Evolutionary conservation across 2,797 vertebrate genomes (phyloP).

Genomic region (Galagoides demidoff): DNA sequence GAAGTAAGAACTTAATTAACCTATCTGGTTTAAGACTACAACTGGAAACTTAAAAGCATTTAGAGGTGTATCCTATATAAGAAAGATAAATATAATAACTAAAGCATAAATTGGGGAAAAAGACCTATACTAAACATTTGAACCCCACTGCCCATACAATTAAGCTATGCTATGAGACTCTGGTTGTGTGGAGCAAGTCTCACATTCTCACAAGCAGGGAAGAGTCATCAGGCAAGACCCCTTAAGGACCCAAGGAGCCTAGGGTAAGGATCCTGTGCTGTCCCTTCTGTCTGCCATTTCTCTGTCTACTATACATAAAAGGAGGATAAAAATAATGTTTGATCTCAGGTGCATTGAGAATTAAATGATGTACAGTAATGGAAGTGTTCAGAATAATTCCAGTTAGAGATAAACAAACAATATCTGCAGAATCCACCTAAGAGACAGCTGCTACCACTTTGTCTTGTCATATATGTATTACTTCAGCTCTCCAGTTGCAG

Average conservation of each 20-base stretch:
- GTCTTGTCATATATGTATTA: background rate
- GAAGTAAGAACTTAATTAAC: background rate
- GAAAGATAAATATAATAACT: background rate
- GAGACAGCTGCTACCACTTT: background rate
- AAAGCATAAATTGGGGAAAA: background rate
- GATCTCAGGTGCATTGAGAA: background rate
- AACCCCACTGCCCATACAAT: accelerated
- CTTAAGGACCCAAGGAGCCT: background rate
- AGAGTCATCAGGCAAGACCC: accelerated
- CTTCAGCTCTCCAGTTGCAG: background rate
- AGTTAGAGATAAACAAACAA: background rate
- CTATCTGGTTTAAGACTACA: background rate
- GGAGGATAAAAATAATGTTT: background rate
- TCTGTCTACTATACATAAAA: background rate
- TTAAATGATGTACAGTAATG: background rate
- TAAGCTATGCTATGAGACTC: accelerated
- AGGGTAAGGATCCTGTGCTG: accelerated
- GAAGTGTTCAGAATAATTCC: background rate
- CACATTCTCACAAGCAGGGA: no score
- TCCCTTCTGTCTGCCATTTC: accelerated
- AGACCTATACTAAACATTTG: background rate
- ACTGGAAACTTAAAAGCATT: background rate
- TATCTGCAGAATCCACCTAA: background rate
- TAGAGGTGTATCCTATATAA: background rate
- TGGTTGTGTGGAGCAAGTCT: accelerated